Base-by-base conservation (phyloP, 2,797 vertebrate genomes). In the Nasua narica region DNA sequence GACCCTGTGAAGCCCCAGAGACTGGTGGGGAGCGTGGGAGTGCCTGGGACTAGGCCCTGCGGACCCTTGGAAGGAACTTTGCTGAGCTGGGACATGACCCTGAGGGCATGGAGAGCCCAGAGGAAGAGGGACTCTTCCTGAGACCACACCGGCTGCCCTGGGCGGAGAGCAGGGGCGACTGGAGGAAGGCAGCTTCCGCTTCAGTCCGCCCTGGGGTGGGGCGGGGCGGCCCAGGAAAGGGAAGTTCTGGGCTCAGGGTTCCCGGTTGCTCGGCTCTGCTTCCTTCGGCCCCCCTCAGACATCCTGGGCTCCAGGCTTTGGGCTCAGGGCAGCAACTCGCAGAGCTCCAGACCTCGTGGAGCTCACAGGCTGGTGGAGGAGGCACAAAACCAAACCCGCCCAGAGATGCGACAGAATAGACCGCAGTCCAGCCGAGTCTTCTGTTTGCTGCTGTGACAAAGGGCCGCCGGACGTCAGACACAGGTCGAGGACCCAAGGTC, bases 71-170 rank as follows among this genome's bases (percentile, higher is more conserved):
- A 23, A 91, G 79, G 46, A 50, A 60, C 14, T 23, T 16, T 7
- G 15, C 2, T 0, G 19, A 19, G 37, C 19, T 32, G 37, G 16
- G 56, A n/a, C 19, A 43, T 3, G 25, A 16, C 14, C 19, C 21
- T 13, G 37, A 35, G 48, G 27, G 50, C 6, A 0, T 15, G 21
- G 18, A 35, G 46, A 16, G 43, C 46, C 19, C 4, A 69, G 23
- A 16, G 2, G 0, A 0, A 37, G 54, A 25, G 43, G 46, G n/a
- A 10, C 29, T 9, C 2, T 9, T 29, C 1, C 7, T 29, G 19
- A 19, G 1, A 15, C 3, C 2, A 9, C 7, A 0, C 40, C 21
- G 14, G 5, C 13, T 12, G 27, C 14, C 18, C 14, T 18, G 25
- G 56, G n/a, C 2, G 8, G 35, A 37, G 4, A 1, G 25, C 0